Evolutionary conservation across 2,113 vertebrate genomes (phyloP), one percentile per base, ranked within the genome.

Genomic region (Trachemys scripta): DNA sequence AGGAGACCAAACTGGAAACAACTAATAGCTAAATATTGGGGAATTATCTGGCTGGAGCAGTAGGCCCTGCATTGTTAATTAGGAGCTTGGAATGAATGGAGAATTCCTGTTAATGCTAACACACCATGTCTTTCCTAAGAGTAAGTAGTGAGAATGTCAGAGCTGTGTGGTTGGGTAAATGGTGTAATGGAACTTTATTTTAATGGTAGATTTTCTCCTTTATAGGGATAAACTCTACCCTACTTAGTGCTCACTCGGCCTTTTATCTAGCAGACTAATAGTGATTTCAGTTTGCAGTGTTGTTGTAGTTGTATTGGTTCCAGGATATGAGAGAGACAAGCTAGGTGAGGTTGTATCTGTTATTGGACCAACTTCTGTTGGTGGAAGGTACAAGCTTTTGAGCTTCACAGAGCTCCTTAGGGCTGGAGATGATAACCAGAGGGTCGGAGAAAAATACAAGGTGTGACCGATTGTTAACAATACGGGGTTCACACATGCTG

Each of bases 1-100:
- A 97, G 96, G 95, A 97, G 82, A 90, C 84, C 95, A 95, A 95
- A 92, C 95, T 95, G 96, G 94, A 96, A 88, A 89, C 80, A 95
- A 84, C 85, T 89, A 89, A 95, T 87, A 87, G 93, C 95, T 95
- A 94, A 95, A 95, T 95, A 95, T 78, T 95, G 96, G 89, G 87
- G 94, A 96, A 96, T 96, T 96, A 92, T 89, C 90, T 95, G 96
- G 88, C 93, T 93, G 92, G 22, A 96, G 95, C 88, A 93, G 93
- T 62, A 69, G 0, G 85, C 87, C 94, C 92, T 92, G 80, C 87
- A 94, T 84, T 94, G 42, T 89, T 96, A 92, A 96, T 97, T 97
- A 97, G 94, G 87, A 96, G 85, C 80, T 92, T 89, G 89, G 96
- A 78, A 72, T 92, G 96, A 90, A 84, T 82, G 51, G 51, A 27